Percentiles rank a stretch among this genome's conserved stretches.
These are phyloP conservation scores for Hirtodrosophila duncani DNA, from an alignment of 2,888 invertebrate species.

Conservation along the genomic window DNA sequence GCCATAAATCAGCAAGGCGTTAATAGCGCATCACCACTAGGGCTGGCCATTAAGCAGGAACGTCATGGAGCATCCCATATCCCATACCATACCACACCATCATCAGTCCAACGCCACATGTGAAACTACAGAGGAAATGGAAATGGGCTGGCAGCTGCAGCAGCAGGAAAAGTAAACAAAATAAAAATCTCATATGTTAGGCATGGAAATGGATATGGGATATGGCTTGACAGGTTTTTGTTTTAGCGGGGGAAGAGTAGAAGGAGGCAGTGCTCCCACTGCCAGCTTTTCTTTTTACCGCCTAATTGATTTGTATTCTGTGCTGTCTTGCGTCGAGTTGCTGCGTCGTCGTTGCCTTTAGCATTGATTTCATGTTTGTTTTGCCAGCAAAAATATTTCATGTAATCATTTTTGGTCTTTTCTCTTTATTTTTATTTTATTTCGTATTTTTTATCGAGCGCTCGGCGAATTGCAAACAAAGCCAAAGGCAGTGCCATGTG, in stretches of 20 bases:
- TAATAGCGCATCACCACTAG: constrained; percentile 63
- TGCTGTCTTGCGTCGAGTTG: constrained; percentile 44
- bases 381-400: too few relatives aligned
- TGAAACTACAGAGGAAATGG: constrained; percentile 12
- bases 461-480: constrained; percentile 37
- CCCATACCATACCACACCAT: too few relatives aligned
- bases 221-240: too few relatives aligned
- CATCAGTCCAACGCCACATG: too few relatives aligned
- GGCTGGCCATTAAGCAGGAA: constrained; percentile 69
- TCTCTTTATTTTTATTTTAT: neutral
- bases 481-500: constrained; percentile 32
- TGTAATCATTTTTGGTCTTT: too few relatives aligned
- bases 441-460: constrained; percentile 36
- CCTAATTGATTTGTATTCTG: constrained; percentile 62
- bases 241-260: too few relatives aligned
- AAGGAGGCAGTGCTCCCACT: too few relatives aligned
- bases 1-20: constrained; percentile 68
- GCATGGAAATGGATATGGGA: too few relatives aligned
- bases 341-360: constrained; percentile 10
- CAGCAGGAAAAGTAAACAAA: constrained; percentile 36
- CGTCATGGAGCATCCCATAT: constrained; percentile 51
- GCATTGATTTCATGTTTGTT: constrained; percentile 34
- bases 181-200: too few relatives aligned
- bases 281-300: constrained; percentile 56
- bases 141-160: constrained; percentile 21